Conservation (phyloP, 2,888 invertebrate genomes). For the Flexamia atlantica region DNA sequence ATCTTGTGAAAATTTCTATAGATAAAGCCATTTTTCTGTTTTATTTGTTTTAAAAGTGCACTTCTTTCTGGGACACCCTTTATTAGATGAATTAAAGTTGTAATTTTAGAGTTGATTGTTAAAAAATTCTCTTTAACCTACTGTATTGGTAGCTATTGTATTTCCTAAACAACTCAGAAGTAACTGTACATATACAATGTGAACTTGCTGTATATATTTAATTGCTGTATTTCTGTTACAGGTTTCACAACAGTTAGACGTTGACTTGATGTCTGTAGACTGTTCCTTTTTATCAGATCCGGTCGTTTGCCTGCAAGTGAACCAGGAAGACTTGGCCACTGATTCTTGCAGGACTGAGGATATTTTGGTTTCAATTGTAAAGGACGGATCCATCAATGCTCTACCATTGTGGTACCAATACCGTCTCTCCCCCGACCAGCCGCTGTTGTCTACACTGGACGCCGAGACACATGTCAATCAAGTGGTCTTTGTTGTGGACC, state of each 20-base stretch:
- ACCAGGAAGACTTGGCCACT: neutral
- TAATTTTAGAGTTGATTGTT: too few species aligned
- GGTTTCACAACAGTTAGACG: constrained; percentile 77
- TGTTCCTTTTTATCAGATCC: constrained; percentile 74
- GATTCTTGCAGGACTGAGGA: constrained; percentile 63
- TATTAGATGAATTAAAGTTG: too few species aligned
- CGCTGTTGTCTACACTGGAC: constrained; percentile 75
- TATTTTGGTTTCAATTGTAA: constrained; percentile 73
- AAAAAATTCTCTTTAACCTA: too few species aligned
- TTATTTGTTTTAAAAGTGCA: too few species aligned
- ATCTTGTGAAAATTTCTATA: too few species aligned
- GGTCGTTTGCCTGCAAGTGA: constrained; percentile 20
- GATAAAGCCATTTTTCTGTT: too few species aligned
- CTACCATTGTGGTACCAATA: constrained; percentile 79
- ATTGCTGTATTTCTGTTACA: constrained; percentile 67
- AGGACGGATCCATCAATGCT: constrained; percentile 76
- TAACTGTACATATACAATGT: too few species aligned
- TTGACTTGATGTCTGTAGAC: constrained; percentile 75
- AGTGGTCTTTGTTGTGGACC: constrained; percentile 75
- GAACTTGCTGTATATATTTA: too few species aligned
- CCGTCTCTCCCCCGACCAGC: constrained; percentile 73
- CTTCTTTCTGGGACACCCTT: too few species aligned
- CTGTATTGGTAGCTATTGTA: too few species aligned
- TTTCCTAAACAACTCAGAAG: too few species aligned
- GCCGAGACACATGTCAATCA: constrained; percentile 76